Evolutionary conservation across 2,797 vertebrate genomes (phyloP), one percentile per base, ranked within the genome.

Genomic region (Neostethus bicornis): DNA sequence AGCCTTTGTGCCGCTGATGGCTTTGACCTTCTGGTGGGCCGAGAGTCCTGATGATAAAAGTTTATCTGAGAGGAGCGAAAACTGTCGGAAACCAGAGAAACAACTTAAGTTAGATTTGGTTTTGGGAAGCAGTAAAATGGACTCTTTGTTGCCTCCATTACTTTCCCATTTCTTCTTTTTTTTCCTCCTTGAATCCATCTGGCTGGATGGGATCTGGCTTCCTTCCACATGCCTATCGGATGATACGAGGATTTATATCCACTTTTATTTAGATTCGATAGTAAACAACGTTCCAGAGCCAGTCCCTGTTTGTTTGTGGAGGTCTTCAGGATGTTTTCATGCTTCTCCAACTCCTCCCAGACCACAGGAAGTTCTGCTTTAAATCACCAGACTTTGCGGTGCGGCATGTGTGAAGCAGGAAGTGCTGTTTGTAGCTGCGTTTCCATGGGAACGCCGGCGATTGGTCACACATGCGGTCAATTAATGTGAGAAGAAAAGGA

Each of bases 201-300:
- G 13, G 31, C 14, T 14, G 31, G 13, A 13, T 34, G 29, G 13
- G 31, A 13, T 29, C n/a, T n/a, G 13, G 72, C 50, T 8, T 24
- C 0, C 3, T 2, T 20, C 57, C 61, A 44, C 39, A 29, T 57
- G 29, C 26, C 43, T 49, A 68, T 78, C 62, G 68, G 62, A 63
- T 68, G 70, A 23, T 31, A 9, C 57, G 19, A 26, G 41, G 10
- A 29, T 29, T 28, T 25, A 25, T 24, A 25, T 25, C 25, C 1
- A 25, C 25, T 29, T 11, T 29, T 29, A n/a, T n/a, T n/a, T n/a
- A n/a, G n/a, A n/a, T n/a, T n/a, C 29, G 8, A 11, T 28, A 29
- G 28, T 29, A 29, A 29, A 29, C 10, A 29, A 12, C 10, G 8
- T 3, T 54, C 25, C 38, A 7, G 12, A 58, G 42, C 21, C 14